Percentiles rank a stretch among this genome's conserved stretches.
Conservation (phyloP, 2,797 vertebrate genomes). For the Threskiornis aethiopicus region DNA sequence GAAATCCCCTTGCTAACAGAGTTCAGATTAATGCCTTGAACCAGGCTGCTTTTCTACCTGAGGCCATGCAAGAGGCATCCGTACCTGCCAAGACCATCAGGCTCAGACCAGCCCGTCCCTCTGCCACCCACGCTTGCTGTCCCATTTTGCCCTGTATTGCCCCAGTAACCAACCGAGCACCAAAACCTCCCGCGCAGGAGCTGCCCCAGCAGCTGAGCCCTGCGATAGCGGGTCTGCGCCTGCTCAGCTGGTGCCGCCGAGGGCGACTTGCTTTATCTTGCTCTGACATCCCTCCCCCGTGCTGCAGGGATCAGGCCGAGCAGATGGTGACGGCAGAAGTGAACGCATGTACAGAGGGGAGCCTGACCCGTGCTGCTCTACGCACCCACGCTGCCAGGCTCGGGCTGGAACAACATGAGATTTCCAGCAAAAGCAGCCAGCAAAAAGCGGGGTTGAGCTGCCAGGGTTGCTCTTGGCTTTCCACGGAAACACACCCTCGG, state of each 20-base stretch:
- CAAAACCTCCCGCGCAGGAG: fast-evolving
- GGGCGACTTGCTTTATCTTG: neutral
- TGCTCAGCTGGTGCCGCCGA: neutral
- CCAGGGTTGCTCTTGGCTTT: neutral
- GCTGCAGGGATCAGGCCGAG: neutral
- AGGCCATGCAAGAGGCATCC: neutral
- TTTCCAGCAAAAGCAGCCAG: neutral
- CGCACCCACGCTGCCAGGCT: fast-evolving
- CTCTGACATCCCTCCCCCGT: neutral
- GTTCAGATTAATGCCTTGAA: fast-evolving
- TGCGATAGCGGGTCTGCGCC: neutral
- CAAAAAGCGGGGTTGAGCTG: neutral
- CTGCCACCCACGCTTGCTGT: fast-evolving
- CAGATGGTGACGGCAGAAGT: neutral
- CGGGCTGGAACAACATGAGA: fast-evolving
- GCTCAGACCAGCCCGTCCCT: neutral
- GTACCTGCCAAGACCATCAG: fast-evolving
- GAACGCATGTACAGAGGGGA: fast-evolving
- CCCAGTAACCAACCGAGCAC: fast-evolving
- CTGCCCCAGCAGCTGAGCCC: neutral
- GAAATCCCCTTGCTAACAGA: fast-evolving
- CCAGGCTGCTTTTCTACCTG: neutral
- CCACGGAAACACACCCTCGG: fast-evolving
- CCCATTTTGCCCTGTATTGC: neutral
- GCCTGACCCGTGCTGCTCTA: fast-evolving